These are phyloP conservation scores for Quiscalus mexicanus DNA, from an alignment of 2,113 vertebrate species.

Conservation along the genomic window DNA sequence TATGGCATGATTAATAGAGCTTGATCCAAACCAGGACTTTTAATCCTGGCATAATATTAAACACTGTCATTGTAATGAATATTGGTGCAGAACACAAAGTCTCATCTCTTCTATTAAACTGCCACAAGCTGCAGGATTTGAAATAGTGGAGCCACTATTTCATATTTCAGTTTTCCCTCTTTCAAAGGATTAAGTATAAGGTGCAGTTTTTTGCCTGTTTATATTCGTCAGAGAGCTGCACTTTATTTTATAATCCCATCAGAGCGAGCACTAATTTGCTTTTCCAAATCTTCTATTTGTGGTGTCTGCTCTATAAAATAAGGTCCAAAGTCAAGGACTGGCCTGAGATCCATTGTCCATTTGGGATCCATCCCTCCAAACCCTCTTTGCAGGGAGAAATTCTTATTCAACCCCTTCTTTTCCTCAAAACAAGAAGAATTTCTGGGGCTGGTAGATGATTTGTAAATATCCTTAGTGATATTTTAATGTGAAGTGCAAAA, in stretches of 20 bases:
- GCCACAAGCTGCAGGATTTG: not conserved
- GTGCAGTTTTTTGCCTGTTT: not conserved
- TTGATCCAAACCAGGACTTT: constrained; percentile 34
- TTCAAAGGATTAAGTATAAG: not conserved
- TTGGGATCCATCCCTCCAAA: not conserved
- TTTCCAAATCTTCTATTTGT: not conserved
- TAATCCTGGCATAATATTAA: constrained; percentile 47
- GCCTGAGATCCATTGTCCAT: accelerated
- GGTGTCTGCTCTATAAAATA: not conserved
- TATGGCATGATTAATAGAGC: constrained; percentile 26
- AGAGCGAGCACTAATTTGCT: not conserved
- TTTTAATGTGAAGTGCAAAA: not conserved
- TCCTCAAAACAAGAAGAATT: not conserved
- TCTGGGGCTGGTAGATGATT: not conserved
- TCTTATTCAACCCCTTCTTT: not conserved
- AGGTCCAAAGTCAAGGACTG: not conserved
- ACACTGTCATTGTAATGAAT: constrained; percentile 40
- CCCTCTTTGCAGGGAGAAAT: not conserved
- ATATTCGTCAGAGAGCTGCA: not conserved
- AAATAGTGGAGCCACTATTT: not conserved
- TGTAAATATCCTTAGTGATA: accelerated
- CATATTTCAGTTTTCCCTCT: not conserved
- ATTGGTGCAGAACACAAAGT: constrained; percentile 36
- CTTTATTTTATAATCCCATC: not conserved
- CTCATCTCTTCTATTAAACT: constrained; percentile 21